Base-by-base conservation (phyloP, 1,140 invertebrate genomes). In the Leucophenga varia region DNA sequence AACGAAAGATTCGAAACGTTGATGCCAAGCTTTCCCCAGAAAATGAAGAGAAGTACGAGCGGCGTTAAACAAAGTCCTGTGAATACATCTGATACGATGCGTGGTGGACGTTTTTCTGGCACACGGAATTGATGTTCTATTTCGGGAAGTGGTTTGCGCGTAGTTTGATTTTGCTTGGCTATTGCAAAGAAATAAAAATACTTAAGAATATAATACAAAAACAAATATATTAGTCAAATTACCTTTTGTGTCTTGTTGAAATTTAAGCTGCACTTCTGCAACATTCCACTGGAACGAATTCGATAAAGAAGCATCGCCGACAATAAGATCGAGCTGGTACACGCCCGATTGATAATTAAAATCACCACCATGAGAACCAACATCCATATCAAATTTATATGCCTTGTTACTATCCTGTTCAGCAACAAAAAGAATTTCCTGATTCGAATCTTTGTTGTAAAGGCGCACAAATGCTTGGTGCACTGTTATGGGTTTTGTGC, bases 381-480 rank as follows among this genome's bases (percentile, higher is more conserved):
- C 81, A 75, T 95, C 91, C 91, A 75, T 69, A 34, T 97, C 93
- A 57, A 97, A 89, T 78, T 91, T 93, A 65, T 97, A 95, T n/a
- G 85, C 79, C 56, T 88, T 84, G 51, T 79, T 78, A 37, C 81
- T 79, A 69, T 96, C 94, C n/a, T 86, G 83, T 73, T 97, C 94
- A 12, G 93, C 91, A 19, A 97, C 87, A 73, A 95, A 97, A 57
- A 96, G 87, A 21, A 95, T 89, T 79, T 98, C 95, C 53, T 87
- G 83, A 14, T 85, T 80, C 0, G 79, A 82, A 38, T 83, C 79
- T 13, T 78, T 70, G 61, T 88, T 77, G 19, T 79, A 80, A 16
- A 98, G 80, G 16, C 89, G 83, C 3, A 98, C 84, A 78, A 98
- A 98, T 1, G 92, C 89, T 79, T 98, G 95, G 76, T 98, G 95